Conservation (phyloP, 2,888 invertebrate species). For the Poecilobothrus nobilitatus region DNA sequence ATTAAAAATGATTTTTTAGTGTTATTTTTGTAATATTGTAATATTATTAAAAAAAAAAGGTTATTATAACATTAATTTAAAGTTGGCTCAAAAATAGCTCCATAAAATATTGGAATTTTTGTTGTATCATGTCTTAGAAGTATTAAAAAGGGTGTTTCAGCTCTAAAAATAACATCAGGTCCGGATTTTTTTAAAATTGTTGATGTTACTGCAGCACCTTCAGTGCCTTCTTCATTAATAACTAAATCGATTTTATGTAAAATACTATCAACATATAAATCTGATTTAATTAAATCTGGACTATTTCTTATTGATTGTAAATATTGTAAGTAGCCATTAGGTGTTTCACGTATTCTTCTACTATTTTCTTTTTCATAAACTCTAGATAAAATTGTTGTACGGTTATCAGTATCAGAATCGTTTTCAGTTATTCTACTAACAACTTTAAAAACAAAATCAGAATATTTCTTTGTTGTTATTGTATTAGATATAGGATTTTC, state of each 20-base stretch:
- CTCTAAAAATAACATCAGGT: slow-evolving; percentile 44
- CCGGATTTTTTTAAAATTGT: slow-evolving; percentile 50
- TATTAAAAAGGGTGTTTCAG: slow-evolving; percentile 60
- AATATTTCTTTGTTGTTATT: slow-evolving; percentile 24
- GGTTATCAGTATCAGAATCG: slow-evolving; percentile 18
- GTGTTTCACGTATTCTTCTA: slow-evolving; percentile 22
- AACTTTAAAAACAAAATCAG: slow-evolving; percentile 25
- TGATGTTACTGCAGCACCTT: slow-evolving; percentile 55
- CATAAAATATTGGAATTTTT: slow-evolving; percentile 58
- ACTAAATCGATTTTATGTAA: slow-evolving; percentile 55
- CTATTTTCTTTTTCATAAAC: slow-evolving; percentile 22
- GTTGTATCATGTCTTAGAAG: slow-evolving; percentile 57
- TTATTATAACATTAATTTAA: background rate
- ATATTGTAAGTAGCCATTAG: slow-evolving; percentile 20
- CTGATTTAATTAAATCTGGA: slow-evolving; percentile 37
- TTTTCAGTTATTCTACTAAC: slow-evolving; percentile 32
- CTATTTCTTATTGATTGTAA: slow-evolving; percentile 23
- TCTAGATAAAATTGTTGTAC: no score
- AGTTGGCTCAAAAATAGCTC: slow-evolving; percentile 50
- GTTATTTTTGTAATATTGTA: no score
- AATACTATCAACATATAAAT: slow-evolving; percentile 51
- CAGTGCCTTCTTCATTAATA: slow-evolving; percentile 57
- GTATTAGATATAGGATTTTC: background rate
- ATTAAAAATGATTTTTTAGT: no score
- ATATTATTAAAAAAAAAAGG: no score